These are phyloP conservation scores for Lepidurus arcticus DNA, from an alignment of 1,140 invertebrate species.

Conservation along the genomic window DNA sequence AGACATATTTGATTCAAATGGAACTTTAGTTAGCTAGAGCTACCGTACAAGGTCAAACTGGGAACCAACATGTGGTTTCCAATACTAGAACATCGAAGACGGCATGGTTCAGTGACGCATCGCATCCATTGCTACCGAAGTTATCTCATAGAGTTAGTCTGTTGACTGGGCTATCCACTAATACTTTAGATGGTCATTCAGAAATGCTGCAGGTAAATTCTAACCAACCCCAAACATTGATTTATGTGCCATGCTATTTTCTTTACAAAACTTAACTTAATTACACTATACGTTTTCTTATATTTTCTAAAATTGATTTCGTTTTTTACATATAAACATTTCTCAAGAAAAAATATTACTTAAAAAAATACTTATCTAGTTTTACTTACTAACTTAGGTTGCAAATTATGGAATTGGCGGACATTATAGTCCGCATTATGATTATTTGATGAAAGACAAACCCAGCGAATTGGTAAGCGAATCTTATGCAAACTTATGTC, in stretches of 20 bases:
- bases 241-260: neutral
- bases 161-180: constrained; percentile 43
- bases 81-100: constrained; percentile 43
- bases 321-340: too few relatives aligned
- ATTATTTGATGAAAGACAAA: constrained; percentile 48
- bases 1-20: constrained; percentile 29
- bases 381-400: constrained; percentile 41
- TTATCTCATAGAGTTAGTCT: constrained; percentile 46
- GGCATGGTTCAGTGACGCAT: constrained; percentile 49
- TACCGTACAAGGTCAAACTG: constrained; percentile 50
- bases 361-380: neutral
- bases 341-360: too few relatives aligned
- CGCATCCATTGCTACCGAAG: constrained; percentile 43
- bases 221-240: neutral
- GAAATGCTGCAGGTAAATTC: constrained; percentile 43
- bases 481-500: too few relatives aligned
- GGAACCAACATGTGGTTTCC: constrained; percentile 46
- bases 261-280: neutral
- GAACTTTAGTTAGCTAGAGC: constrained; percentile 47
- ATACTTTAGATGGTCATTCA: constrained; percentile 39
- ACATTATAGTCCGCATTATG: constrained; percentile 62
- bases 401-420: constrained; percentile 61
- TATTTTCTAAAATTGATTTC: neutral
- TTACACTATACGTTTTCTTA: neutral
- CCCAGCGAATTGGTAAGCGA: constrained; percentile 39